Evolutionary conservation across 2,888 invertebrate species (phyloP).

Genomic region (Polyommatus iphigenia): DNA sequence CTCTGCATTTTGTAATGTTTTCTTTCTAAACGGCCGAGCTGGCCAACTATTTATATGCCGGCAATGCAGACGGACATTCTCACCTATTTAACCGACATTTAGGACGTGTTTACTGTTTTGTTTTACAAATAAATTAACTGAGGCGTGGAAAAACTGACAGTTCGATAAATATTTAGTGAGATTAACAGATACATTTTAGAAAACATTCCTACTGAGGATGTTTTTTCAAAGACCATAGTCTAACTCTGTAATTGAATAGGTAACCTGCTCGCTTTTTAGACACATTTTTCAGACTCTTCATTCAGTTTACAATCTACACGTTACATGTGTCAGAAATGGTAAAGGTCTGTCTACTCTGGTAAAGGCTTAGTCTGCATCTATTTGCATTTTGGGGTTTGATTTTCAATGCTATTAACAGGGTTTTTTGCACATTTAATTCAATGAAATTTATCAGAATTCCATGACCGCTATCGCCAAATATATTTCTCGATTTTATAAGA

Average conservation of each 20-base stretch:
- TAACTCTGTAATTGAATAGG: too few species aligned
- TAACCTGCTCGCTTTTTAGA: too few species aligned
- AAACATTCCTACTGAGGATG: too few species aligned
- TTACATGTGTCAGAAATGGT: too few species aligned
- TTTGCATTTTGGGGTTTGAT: too few species aligned
- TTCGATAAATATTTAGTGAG: constrained; percentile 23
- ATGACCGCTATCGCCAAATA: neutral
- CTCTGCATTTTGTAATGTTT: constrained; percentile 22
- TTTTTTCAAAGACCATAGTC: too few species aligned
- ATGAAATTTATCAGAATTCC: neutral
- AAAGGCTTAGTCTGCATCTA: too few species aligned
- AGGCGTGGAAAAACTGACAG: constrained; percentile 10
- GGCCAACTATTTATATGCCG: constrained; percentile 35
- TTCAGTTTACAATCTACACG: too few species aligned
- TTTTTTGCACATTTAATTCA: neutral
- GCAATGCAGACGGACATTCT: constrained; percentile 33
- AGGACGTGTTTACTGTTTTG: constrained; percentile 30
- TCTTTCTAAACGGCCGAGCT: neutral
- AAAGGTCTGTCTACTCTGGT: too few species aligned
- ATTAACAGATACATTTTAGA: too few species aligned
- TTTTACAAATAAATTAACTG: constrained; percentile 35
- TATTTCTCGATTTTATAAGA: neutral
- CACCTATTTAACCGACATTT: constrained; percentile 42
- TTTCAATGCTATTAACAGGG: too few species aligned
- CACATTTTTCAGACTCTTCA: too few species aligned